phyloP scores from a whole-genome alignment of 2,888 invertebrate genomes.

The Trilocha varians region DNA sequence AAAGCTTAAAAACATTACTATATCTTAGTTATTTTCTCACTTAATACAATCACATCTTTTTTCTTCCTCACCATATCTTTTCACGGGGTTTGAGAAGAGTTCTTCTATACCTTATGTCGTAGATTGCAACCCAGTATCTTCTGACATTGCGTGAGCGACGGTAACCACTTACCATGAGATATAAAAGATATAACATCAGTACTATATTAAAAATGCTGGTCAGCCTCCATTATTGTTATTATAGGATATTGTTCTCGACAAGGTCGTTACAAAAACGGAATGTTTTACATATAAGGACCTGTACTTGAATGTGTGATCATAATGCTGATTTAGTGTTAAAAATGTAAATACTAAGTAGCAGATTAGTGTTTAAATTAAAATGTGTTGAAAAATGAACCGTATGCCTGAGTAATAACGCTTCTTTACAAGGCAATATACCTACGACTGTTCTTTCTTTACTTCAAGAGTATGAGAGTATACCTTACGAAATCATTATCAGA shows the following conservation, averaged over 20 bases:
- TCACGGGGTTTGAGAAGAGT: constrained; percentile 15
- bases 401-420: too few relatives aligned
- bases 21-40: too few relatives aligned
- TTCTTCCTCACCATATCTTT: constrained; percentile 9
- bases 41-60: constrained; percentile 8
- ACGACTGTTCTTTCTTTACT: too few relatives aligned
- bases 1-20: too few relatives aligned
- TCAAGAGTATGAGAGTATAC: too few relatives aligned
- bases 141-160: neutral
- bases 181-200: neutral
- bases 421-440: too few relatives aligned
- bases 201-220: neutral
- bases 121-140: neutral
- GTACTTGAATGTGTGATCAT: too few relatives aligned
- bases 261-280: constrained; percentile 53
- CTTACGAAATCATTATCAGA: too few relatives aligned
- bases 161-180: neutral
- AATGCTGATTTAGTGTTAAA: too few relatives aligned
- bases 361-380: too few relatives aligned
- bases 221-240: constrained; percentile 54
- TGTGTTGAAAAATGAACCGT: too few relatives aligned
- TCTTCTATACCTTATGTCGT: neutral
- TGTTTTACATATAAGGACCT: constrained; percentile 42
- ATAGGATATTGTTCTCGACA: constrained; percentile 64
- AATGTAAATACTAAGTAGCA: too few relatives aligned